phyloP scores from a whole-genome alignment of 2,113 vertebrate genomes.

The Centropristis striata region DNA sequence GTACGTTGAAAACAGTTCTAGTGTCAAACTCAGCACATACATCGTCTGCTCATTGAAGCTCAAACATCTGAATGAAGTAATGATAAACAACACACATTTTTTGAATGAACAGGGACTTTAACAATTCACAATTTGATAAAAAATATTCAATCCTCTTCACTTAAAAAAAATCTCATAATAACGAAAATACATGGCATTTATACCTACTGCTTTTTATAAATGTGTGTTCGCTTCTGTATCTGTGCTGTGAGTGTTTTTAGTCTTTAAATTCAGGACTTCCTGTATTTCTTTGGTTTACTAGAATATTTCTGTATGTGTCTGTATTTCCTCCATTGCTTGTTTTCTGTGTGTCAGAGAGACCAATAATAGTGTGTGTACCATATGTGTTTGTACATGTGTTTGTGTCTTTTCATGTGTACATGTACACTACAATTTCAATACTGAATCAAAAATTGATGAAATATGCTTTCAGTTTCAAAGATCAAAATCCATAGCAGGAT shows the following conservation, averaged over 20 bases:
- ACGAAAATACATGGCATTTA: background rate
- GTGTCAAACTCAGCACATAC: background rate
- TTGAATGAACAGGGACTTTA: background rate
- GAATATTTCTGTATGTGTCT: background rate
- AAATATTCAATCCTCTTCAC: too few relatives aligned
- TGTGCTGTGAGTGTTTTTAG: background rate
- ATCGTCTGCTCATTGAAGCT: background rate
- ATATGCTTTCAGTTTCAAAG: too few relatives aligned
- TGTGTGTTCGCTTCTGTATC: background rate
- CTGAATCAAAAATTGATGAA: too few relatives aligned
- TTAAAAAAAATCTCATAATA: background rate
- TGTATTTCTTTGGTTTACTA: background rate
- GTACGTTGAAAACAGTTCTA: background rate
- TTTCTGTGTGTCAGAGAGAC: background rate
- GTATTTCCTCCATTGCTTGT: background rate
- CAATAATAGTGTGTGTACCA: background rate
- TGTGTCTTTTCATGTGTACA: background rate
- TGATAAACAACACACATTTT: background rate
- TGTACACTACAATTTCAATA: too few relatives aligned
- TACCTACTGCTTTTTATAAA: background rate
- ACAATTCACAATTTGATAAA: background rate
- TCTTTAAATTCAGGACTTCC: background rate
- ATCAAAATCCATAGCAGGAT: too few relatives aligned
- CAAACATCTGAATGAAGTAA: background rate
- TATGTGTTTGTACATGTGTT: background rate